Evolutionary conservation across 1,140 invertebrate species (phyloP), one percentile per base, ranked within the genome.

Genomic region (Ceratoteleas bidentatus): DNA sequence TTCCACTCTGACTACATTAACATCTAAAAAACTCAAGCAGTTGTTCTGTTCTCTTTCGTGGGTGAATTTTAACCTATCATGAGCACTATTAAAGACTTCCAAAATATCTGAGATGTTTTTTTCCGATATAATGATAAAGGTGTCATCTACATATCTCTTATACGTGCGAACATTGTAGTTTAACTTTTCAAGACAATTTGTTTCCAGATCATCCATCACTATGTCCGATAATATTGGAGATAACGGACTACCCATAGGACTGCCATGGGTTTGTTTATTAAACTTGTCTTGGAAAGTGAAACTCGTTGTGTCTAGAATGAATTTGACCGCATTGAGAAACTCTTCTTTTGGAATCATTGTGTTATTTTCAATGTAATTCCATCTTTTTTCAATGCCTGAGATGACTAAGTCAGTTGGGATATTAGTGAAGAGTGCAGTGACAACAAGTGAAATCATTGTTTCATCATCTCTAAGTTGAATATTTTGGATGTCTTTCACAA

Each of bases 131-230:
- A 60, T 52, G 0, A 38, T 4, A 6, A 58, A 60, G 3, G 36
- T 61, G 36, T 72, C 68, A 33, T 72, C 68, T 0, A 72, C 68
- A 53, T 72, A 61, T 58, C 68, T 15, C 10, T n/a, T 40, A 34
- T 60, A 72, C 2, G 34, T 10, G 0, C 6, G 14, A 10, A 43
- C 43, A 3, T 3, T 10, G 24, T 50, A 69, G 38, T 4, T 33
- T 36, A 69, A 49, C 6, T 10, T 58, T 15, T 69, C 33, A 8
- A 69, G 3, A 15, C 40, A 50, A 2, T 49, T 5, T 8, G 0
- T 47, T 45, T 73, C 69, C 0, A 73, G n/a, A 47, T 73, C 58
- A n/a, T 47, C 50, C 69, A 73, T 62, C 3, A 73, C 69, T 33
- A 73, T 73, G 11, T 73, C 49, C 14, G 69, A 34, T n/a, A 62